Evolutionary conservation across 2,797 vertebrate genomes (phyloP).

Genomic region (Phrynocephalus forsythii): DNA sequence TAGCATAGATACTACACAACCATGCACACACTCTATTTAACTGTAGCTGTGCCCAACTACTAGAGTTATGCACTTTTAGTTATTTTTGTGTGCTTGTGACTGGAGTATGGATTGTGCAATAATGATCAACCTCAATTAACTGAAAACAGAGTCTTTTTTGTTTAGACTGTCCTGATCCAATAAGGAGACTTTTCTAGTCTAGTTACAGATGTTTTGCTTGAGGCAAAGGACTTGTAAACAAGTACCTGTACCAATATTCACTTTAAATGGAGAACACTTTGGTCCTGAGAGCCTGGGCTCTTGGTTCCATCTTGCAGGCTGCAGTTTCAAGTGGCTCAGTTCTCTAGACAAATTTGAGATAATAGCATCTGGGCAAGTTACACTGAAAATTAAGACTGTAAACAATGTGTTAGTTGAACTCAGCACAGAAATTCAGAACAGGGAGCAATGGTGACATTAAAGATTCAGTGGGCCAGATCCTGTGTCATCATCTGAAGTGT

Average conservation of each 20-base stretch:
- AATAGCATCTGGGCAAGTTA: background rate
- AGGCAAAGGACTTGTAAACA: background rate
- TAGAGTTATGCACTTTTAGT: background rate
- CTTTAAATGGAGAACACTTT: background rate
- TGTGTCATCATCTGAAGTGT: background rate
- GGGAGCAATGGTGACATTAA: no score
- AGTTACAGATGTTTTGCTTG: background rate
- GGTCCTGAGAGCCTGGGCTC: background rate
- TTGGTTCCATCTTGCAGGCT: background rate
- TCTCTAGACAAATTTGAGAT: background rate
- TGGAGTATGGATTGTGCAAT: background rate
- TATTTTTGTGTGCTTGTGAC: conserved; percentile 1
- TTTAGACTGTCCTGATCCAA: no score
- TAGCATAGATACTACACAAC: no score
- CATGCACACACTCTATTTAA: no score
- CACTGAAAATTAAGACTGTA: background rate
- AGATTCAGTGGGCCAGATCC: background rate
- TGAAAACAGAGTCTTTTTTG: no score
- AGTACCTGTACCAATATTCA: background rate
- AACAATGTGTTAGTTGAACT: background rate
- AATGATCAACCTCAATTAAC: background rate
- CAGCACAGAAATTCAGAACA: no score
- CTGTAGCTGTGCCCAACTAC: background rate
- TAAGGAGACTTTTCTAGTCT: no score
- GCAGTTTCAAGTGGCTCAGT: no score